Evolutionary conservation across 2,888 invertebrate species (phyloP).

Genomic region (Encarsia formosa): DNA sequence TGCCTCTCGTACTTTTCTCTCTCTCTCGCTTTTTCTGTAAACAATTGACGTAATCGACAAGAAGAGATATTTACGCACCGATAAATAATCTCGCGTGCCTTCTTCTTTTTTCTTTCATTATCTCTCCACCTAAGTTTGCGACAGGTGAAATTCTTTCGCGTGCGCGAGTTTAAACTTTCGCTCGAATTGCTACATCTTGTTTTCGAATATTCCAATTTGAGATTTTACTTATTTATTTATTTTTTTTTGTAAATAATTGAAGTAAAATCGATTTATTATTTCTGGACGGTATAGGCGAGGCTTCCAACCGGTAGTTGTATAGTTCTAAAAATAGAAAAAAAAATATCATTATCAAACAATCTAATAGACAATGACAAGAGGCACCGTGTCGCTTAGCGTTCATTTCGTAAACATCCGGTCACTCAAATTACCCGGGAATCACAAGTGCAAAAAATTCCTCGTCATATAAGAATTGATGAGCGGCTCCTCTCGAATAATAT

Average conservation of each 20-base stretch:
- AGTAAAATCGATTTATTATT: too few species aligned
- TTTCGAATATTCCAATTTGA: too few species aligned
- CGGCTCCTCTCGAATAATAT: too few species aligned
- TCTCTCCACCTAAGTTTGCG: not conserved
- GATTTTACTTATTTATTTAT: too few species aligned
- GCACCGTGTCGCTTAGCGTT: constrained; percentile 5
- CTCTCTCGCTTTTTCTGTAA: constrained; percentile 3
- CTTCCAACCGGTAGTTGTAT: too few species aligned
- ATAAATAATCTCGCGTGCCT: constrained; percentile 17
- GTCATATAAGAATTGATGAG: too few species aligned
- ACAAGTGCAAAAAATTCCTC: constrained; percentile 10
- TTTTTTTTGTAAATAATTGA: too few species aligned
- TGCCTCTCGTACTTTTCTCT: not conserved
- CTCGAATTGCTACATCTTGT: too few species aligned
- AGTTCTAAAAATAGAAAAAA: too few species aligned
- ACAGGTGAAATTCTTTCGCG: constrained; percentile 11
- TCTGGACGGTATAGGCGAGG: too few species aligned
- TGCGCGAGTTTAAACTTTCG: constrained; percentile 6
- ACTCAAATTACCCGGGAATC: constrained; percentile 12
- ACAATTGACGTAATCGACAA: constrained; percentile 20
- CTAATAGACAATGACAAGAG: not conserved
- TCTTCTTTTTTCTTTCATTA: not conserved
- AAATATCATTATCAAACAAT: too few species aligned
- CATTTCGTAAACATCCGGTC: constrained; percentile 18
- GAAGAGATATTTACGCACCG: constrained; percentile 14